Evolutionary conservation across 1,140 invertebrate species (phyloP), one percentile per base, ranked within the genome.

Genomic region (Chelonus insularis): DNA sequence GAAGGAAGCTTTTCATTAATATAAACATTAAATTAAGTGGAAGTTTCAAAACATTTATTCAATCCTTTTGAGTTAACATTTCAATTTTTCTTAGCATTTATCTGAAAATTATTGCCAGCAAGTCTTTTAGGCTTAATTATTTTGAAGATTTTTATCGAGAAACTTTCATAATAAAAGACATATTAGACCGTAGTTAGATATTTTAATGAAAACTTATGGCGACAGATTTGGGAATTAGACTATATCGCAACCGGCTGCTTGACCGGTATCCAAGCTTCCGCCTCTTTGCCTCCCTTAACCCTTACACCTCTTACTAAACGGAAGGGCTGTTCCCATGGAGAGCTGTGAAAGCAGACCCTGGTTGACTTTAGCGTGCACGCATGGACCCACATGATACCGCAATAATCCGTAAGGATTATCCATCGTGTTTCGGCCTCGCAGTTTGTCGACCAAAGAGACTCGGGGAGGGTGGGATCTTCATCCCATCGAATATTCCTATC

Each of bases 181-280:
- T 75, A 65, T 67, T 68, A 67, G 62, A 68, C 57, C 34, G 14
- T 68, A 76, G 78, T 76, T 82, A 81, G 80, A 80, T 82, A 81
- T 81, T 74, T 78, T 82, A 81, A 82, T 78, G 72, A 80, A 78
- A 78, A 82, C 78, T 80, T 82, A 82, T 82, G 80, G 80, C 78
- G 80, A 82, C 80, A 81, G 78, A 82, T 81, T 82, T 82, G 79
- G 78, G 80, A 81, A 82, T 82, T 82, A 82, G 78, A 78, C 72
- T 76, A 76, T 77, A 76, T 77, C 74, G 73, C 71, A 69, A 57
- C 64, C 59, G 65, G 52, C 51, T 50, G 57, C 60, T 58, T 23
- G 62, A 48, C 63, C 51, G 36, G 9, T 52, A 21, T 37, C 32
- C 48, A 29, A 7, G 14, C 57, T 39, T 43, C 34, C 57, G 14